A percentile compares a stretch with the other conserved stretches of the same genome.
Conservation (phyloP, 2,113 vertebrate genomes). For the Microcebus jonahi region DNA sequence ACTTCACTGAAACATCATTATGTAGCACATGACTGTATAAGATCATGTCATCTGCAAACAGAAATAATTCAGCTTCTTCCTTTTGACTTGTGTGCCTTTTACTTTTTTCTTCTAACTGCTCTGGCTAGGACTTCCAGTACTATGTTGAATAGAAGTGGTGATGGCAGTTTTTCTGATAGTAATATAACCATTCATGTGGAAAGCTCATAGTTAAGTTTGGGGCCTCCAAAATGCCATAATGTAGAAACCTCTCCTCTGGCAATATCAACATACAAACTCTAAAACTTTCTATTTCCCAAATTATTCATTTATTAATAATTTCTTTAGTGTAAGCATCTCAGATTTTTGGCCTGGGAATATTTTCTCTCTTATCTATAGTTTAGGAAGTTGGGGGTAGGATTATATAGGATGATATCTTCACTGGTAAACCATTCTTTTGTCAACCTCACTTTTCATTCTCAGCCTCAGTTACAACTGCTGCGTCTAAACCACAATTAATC, state of each 20-base stretch:
- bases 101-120: not conserved
- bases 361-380: not conserved
- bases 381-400: not conserved
- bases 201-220: not conserved
- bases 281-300: not conserved
- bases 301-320: not conserved
- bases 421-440: not conserved
- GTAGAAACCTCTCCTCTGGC: not conserved
- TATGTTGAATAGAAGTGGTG: not conserved
- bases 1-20: not conserved
- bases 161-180: not conserved
- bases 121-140: not conserved
- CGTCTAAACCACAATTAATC: not conserved
- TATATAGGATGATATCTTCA: not conserved
- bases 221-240: not conserved
- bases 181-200: not conserved
- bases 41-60: not conserved
- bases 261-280: not conserved
- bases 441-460: not conserved
- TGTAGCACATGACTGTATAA: not conserved
- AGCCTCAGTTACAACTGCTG: not conserved
- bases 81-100: not conserved
- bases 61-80: not conserved
- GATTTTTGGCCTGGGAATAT: not conserved
- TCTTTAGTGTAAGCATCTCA: not conserved